A percentile compares a stretch with the other conserved stretches of the same genome.
Conservation (phyloP, 1,140 invertebrate genomes). For the Drosophila littoralis region DNA sequence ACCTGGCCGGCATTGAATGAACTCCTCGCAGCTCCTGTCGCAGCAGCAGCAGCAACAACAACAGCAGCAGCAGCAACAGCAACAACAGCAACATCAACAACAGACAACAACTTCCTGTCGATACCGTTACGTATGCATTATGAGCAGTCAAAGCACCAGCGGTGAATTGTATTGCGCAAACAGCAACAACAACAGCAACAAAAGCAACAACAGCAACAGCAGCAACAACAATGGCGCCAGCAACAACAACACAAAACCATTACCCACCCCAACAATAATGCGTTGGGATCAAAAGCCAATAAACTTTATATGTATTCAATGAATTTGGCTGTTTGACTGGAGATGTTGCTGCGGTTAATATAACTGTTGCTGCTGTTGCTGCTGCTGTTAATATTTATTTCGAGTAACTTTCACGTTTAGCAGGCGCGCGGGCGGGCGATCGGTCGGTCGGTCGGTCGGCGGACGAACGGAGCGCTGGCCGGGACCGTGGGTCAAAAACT, state of each 20-base stretch:
- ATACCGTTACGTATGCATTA: conserved; percentile 75
- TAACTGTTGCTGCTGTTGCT: conserved; percentile 23
- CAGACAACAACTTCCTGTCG: conserved; percentile 64
- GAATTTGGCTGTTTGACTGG: conserved; percentile 48
- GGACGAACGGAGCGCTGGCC: not conserved
- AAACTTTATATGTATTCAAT: conserved; percentile 67
- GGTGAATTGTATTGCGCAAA: conserved; percentile 54
- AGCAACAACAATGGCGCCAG: conserved; percentile 8
- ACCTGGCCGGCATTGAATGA: conserved; percentile 67
- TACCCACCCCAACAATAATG: conserved; percentile 82
- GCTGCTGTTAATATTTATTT: conserved; percentile 42
- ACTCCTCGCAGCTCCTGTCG: conserved; percentile 44
- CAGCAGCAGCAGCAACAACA: conserved; percentile 19
- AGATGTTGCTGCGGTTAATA: conserved; percentile 30
- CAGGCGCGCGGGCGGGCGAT: not conserved
- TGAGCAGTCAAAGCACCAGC: conserved; percentile 50
- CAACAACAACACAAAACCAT: conserved; percentile 58
- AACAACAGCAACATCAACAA: conserved; percentile 18
- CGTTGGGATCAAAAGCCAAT: conserved; percentile 83
- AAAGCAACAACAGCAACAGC: conserved; percentile 8
- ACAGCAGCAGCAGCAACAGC: conserved; percentile 13
- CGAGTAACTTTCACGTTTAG: conserved; percentile 64
- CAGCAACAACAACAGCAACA: conserved; percentile 31
- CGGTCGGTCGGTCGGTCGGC: not conserved
- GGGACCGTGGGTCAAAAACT: conserved; percentile 48